These are phyloP conservation scores for Todiramphus saurophagus DNA, from an alignment of 2,113 vertebrate genomes.

Conservation along the genomic window DNA sequence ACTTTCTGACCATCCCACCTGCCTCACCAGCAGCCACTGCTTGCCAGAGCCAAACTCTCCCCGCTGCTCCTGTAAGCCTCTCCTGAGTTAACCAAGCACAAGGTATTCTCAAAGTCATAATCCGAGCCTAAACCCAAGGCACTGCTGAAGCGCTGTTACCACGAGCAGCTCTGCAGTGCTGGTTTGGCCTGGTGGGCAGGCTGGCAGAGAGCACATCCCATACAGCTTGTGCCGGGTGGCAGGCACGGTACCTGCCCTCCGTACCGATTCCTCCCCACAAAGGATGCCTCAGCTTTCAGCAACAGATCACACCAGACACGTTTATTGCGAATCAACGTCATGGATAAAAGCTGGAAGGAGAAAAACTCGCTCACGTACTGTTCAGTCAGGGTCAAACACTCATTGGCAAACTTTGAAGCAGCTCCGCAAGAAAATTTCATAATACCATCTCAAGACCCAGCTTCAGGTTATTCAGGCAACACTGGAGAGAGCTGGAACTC, in stretches of 20 bases:
- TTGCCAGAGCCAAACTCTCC: not conserved
- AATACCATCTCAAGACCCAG: not conserved
- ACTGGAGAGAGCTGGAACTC: not conserved
- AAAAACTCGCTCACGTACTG: not conserved
- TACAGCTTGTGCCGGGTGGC: not conserved
- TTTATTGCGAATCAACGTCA: not conserved
- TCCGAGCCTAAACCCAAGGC: not conserved
- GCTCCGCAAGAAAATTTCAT: not conserved
- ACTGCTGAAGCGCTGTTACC: not conserved
- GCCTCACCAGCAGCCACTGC: not conserved
- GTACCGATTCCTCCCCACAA: not conserved
- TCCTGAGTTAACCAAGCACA: not conserved
- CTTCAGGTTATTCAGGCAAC: not conserved
- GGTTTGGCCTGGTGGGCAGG: not conserved
- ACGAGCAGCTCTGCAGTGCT: accelerated
- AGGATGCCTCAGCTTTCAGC: not conserved
- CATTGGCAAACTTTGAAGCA: not conserved
- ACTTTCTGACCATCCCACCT: not conserved
- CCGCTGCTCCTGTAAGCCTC: accelerated
- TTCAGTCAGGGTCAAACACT: constrained; percentile 1
- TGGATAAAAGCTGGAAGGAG: not conserved
- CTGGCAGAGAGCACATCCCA: not conserved
- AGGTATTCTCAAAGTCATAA: not conserved
- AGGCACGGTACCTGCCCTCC: not conserved
- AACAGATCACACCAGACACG: not conserved